phyloP scores from a whole-genome alignment of 1,140 invertebrate genomes.

The Anadara kagoshimensis region DNA sequence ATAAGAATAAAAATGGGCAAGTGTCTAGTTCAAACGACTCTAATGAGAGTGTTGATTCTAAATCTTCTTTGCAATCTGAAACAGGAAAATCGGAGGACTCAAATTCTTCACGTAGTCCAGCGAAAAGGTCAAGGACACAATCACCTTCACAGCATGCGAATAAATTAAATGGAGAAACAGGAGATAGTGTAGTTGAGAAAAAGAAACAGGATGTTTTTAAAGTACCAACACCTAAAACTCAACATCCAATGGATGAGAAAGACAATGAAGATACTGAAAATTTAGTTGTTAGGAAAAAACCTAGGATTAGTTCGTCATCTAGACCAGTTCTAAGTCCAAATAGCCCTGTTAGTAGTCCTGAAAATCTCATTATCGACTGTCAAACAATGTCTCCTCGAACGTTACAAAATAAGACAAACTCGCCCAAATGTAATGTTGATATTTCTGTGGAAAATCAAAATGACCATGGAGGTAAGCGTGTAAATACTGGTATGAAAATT shows the following conservation, averaged over 20 bases:
- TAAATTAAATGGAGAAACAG: constrained; percentile 36
- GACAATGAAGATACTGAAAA: constrained; percentile 41
- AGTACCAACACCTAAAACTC: constrained; percentile 42
- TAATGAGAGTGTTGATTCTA: too few relatives aligned
- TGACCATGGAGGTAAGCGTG: background rate
- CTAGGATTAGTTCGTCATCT: constrained; percentile 29
- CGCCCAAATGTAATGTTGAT: constrained; percentile 32
- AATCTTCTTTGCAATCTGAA: background rate
- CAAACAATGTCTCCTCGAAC: constrained; percentile 32
- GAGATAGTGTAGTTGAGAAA: background rate
- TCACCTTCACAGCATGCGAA: constrained; percentile 35
- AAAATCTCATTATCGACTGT: constrained; percentile 41
- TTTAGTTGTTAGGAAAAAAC: constrained; percentile 27
- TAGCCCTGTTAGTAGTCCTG: constrained; percentile 35
- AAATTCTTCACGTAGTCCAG: too few relatives aligned
- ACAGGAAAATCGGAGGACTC: background rate
- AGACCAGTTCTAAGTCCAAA: constrained; percentile 35
- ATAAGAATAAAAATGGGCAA: constrained; percentile 24
- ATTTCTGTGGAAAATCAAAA: constrained; percentile 17
- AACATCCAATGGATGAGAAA: constrained; percentile 20
- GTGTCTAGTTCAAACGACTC: too few relatives aligned
- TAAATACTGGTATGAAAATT: constrained; percentile 4
- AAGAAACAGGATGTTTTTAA: constrained; percentile 35
- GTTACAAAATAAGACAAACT: constrained; percentile 34
- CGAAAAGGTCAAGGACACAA: constrained; percentile 23